phyloP scores from a whole-genome alignment of 2,113 vertebrate species.

The Ptychochromis oligacanthus region DNA sequence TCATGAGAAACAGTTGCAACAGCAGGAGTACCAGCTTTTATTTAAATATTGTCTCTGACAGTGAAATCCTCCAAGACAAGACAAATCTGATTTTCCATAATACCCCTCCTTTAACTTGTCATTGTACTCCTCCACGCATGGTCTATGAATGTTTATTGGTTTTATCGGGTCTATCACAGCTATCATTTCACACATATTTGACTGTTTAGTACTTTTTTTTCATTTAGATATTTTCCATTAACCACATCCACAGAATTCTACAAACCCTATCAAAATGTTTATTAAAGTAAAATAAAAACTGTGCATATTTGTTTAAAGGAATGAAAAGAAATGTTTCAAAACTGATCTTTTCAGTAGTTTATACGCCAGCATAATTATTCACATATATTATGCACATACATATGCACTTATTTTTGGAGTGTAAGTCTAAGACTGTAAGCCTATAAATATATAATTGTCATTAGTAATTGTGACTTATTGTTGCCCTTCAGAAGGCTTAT shows the following conservation, averaged over 20 bases:
- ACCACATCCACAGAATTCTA: not conserved
- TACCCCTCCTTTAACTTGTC: not conserved
- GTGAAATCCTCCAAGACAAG: conserved; percentile 9
- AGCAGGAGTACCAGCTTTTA: not conserved
- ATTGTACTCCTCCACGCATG: not conserved
- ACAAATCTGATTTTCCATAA: not conserved
- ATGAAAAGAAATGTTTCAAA: not conserved
- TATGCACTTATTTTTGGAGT: not conserved
- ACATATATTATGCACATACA: not conserved
- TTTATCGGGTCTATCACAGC: not conserved
- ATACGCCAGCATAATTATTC: not conserved
- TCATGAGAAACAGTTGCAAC: conserved; percentile 3
- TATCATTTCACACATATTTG: not conserved
- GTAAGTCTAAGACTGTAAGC: not conserved
- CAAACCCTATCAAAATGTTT: not conserved
- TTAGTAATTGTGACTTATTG: not conserved
- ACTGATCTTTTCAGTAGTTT: not conserved
- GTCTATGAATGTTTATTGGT: not conserved
- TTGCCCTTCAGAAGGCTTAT: not conserved
- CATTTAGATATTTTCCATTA: not conserved
- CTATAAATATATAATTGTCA: not conserved
- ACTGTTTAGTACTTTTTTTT: not conserved
- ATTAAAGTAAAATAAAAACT: not conserved
- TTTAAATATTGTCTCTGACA: conserved; percentile 19
- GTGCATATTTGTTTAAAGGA: not conserved